A percentile compares a stretch with the other conserved stretches of the same genome.
These are phyloP conservation scores for Odontamblyopus lacepedii DNA, from an alignment of 2,797 vertebrate species.

Conservation along the genomic window DNA sequence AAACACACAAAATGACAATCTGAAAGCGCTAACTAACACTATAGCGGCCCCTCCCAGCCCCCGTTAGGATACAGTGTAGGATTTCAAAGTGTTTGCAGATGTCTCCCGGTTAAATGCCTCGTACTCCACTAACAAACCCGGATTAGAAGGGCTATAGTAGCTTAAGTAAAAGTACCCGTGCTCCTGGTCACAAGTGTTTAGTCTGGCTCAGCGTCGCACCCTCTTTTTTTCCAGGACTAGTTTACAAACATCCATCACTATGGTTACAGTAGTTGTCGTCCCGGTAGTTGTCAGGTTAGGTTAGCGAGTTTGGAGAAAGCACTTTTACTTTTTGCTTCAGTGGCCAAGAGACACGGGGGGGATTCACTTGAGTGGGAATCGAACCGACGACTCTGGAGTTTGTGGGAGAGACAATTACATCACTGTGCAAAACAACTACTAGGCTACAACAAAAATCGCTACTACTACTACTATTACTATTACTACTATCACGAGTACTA, in stretches of 20 bases:
- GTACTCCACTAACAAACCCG: slow-evolving; percentile 76
- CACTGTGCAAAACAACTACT: no score
- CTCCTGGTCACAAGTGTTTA: slow-evolving; percentile 62
- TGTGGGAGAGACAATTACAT: no score
- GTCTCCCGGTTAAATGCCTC: slow-evolving; percentile 71
- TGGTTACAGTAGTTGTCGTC: slow-evolving; percentile 38
- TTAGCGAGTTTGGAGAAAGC: background rate
- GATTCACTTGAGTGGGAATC: no score
- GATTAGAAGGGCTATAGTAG: slow-evolving; percentile 73
- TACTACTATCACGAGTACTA: no score
- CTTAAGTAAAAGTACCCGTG: slow-evolving; percentile 64
- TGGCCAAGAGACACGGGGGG: no score
- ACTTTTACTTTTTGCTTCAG: no score
- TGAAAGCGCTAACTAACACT: background rate
- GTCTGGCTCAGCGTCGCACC: slow-evolving; percentile 64
- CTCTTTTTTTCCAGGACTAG: slow-evolving; percentile 68
- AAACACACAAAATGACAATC: background rate
- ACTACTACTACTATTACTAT: no score
- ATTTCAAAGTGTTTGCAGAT: slow-evolving; percentile 91
- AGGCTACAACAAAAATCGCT: no score
- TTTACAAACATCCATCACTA: slow-evolving; percentile 83
- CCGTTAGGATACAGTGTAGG: slow-evolving; percentile 48
- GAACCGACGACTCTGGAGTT: no score
- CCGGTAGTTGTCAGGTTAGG: background rate
- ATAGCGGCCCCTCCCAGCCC: slow-evolving; percentile 20